Base-by-base conservation (phyloP, 2,113 vertebrate species). In the Kobus ellipsiprymnus region DNA sequence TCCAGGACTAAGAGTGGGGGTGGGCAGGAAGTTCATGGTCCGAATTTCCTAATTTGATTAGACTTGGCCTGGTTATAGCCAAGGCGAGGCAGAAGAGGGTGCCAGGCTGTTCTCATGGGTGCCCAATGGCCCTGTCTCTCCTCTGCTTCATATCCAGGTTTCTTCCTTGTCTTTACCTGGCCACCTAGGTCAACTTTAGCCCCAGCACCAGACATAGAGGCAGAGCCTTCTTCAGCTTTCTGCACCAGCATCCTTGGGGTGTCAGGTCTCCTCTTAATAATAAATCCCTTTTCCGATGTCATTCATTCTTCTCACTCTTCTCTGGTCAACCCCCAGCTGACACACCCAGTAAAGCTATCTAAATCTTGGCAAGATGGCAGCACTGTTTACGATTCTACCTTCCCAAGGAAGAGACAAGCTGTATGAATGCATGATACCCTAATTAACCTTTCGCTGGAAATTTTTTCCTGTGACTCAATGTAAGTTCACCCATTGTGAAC, bases 281-380 rank as follows among this genome's bases (percentile, higher is more conserved):
- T 0, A 48, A n/a, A 29, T 23, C 36, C 36, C 33, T 9, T 48
- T n/a, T 23, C 60, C 25, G 25, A 30, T 1, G 23, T 10, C 9
- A 44, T 33, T 40, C 19, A 25, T 0, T 29, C 55, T 29, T 15
- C 27, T 64, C 46, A 52, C 48, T 30, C 30, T 46, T 71, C 11
- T 46, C 46, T 71, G 48, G 7, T 55, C 67, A 89, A 85, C 21
- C 5, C 8, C 40, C 0, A 5, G 21, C 15, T 30, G 6, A 60
- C 4, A 14, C 1, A 12, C 7, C 17, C 25, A 16, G 48, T 33
- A 6, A 13, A n/a, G 36, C 5, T 1, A 2, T 27, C 25, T 71
- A 25, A 50, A 46, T 46, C 30, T 10, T 54, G 10, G 13, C 50
- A 82, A 82, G 92, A 60, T 5, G 78, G 30, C 40, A 23, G 23